Percentiles rank a stretch among this genome's conserved stretches.
These are phyloP conservation scores for Melanerpes formicivorus DNA, from an alignment of 2,113 vertebrate species.

Conservation along the genomic window DNA sequence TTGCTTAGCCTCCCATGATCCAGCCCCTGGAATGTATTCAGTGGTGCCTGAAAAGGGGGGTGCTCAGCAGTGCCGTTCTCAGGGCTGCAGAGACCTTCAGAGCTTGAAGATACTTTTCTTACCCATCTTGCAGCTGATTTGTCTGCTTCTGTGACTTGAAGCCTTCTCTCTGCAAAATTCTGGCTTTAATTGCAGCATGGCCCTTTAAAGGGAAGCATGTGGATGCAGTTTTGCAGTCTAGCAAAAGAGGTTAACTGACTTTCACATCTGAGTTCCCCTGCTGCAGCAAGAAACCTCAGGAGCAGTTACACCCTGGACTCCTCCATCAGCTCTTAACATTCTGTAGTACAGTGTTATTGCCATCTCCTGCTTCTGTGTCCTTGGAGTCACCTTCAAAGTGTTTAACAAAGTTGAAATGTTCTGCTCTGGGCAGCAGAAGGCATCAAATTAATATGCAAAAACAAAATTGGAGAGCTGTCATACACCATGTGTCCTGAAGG, in stretches of 20 bases:
- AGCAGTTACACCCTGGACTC: slow-evolving; percentile 50
- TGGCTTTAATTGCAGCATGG: neutral
- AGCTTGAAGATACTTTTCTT: neutral
- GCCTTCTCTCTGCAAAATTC: neutral
- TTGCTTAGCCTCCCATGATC: neutral
- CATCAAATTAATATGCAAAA: slow-evolving; percentile 26
- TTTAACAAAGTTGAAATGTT: slow-evolving; percentile 38
- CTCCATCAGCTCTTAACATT: slow-evolving; percentile 28
- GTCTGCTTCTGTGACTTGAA: neutral
- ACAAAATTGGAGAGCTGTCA: neutral
- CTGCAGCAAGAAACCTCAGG: slow-evolving; percentile 38
- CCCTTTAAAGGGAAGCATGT: slow-evolving; percentile 24
- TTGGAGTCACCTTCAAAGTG: slow-evolving; percentile 38
- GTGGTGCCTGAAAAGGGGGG: neutral
- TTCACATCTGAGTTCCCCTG: slow-evolving; percentile 61
- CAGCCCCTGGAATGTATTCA: neutral
- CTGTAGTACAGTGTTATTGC: neutral
- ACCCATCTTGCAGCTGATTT: neutral
- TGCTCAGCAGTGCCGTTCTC: neutral
- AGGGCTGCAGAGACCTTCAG: neutral
- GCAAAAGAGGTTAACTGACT: slow-evolving; percentile 54
- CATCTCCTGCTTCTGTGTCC: slow-evolving; percentile 46
- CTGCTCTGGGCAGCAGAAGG: neutral
- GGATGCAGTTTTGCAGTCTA: slow-evolving; percentile 49
- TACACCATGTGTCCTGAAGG: neutral